A percentile compares a stretch with the other conserved stretches of the same genome.
phyloP scores from a whole-genome alignment of 1,140 invertebrate species.

The Myzus persicae region DNA sequence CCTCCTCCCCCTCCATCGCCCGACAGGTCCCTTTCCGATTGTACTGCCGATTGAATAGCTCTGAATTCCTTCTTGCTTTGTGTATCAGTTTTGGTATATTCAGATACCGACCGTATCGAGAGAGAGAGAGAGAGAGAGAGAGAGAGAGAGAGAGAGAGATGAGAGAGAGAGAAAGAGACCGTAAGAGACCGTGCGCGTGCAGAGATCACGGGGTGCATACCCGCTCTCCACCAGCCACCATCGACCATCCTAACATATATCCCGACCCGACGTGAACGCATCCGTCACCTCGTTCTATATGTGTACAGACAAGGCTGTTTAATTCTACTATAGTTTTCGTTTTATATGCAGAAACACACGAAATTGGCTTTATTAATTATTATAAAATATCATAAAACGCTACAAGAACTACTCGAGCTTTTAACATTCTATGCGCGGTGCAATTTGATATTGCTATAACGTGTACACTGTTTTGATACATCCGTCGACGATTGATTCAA shows the following conservation, averaged over 20 bases:
- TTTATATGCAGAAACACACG: background rate
- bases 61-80: constrained; percentile 29
- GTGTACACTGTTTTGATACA: background rate
- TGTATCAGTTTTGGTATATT: background rate
- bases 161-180: background rate
- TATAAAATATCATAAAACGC: background rate
- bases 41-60: background rate
- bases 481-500: background rate
- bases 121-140: background rate
- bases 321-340: background rate
- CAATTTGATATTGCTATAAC: background rate
- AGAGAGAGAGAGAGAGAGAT: background rate
- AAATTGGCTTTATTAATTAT: background rate
- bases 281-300: background rate
- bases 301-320: background rate
- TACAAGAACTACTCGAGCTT: background rate
- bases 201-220: background rate
- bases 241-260: background rate
- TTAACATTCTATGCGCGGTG: background rate
- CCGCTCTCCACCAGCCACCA: background rate
- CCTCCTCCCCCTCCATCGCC: too few species aligned
- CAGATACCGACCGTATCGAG: background rate
- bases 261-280: background rate
- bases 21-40: constrained; percentile 29
- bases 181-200: background rate